phyloP scores from a whole-genome alignment of 2,113 vertebrate species.

The Pluvianellus socialis region DNA sequence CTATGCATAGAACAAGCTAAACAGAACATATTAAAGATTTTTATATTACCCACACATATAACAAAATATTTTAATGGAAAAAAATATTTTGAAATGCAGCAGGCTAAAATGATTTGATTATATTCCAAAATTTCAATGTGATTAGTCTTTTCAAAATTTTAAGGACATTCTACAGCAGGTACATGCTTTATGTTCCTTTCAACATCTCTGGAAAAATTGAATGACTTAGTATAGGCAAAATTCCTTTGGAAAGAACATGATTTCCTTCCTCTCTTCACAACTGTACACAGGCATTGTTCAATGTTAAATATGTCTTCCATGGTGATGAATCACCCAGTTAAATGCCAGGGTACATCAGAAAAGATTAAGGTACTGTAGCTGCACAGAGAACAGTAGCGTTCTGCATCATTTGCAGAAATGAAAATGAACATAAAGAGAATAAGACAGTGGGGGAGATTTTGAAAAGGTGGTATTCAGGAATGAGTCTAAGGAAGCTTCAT shows the following conservation, averaged over 20 bases:
- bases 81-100: background rate
- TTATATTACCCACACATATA: background rate
- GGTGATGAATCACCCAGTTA: slow-evolving; percentile 29
- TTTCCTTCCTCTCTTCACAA: background rate
- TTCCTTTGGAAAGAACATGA: background rate
- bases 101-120: background rate
- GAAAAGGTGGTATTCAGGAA: background rate
- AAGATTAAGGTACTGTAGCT: background rate
- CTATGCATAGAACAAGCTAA: background rate
- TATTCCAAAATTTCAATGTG: background rate
- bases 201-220: background rate
- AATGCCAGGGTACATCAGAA: background rate
- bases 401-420: background rate
- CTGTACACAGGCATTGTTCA: background rate
- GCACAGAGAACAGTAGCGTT: background rate
- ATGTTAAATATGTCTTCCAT: background rate
- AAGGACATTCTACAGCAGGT: background rate
- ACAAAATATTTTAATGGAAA: background rate
- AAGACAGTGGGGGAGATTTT: background rate
- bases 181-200: background rate
- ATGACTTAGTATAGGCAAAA: background rate
- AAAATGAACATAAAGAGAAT: background rate
- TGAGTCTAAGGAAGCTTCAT: background rate
- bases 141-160: background rate
- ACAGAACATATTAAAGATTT: background rate